Evolutionary conservation across 2,888 invertebrate genomes (phyloP), one percentile per base, ranked within the genome.

Genomic region (Rhorus exstirpatorius): DNA sequence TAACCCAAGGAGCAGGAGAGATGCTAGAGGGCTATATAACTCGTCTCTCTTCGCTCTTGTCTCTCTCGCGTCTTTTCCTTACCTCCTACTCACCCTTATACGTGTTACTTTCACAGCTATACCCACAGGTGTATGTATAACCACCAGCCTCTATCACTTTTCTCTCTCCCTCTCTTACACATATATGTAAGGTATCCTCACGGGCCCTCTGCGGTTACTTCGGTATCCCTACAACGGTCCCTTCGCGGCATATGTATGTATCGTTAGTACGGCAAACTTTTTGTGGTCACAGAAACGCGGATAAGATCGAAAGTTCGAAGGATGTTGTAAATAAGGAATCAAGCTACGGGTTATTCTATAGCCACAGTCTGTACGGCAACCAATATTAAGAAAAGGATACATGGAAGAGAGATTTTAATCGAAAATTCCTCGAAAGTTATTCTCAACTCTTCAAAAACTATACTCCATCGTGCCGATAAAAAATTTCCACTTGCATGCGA

Each of bases 1-100:
- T 87, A 87, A 86, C 86, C 86, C 82, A 63, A 83, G 81, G 77
- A 81, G 81, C 63, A 49, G 46, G 67, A 61, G 80, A 74, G 72
- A 31, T 67, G 49, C 38, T 63, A 1, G 70, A 60, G 49, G 51
- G 67, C 49, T 60, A 44, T 55, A 35, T 38, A 41, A 35, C 21
- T 35, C 35, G 26, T 49, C 63, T 70, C 79, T 61, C 70, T 67
- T 68, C 46, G 17, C 70, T 63, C 61, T 35, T 65, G 19, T 35
- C 35, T 60, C 65, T 60, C 44, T 55, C 51, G 19, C 58, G 8
- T 17, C 58, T 58, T 35, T 49, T 67, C 44, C 55, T 63, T 65
- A 35, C 51, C 44, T 63, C 35, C 67, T 21, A 46, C 49, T 46
- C 31, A n/a, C 79, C 31, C 58, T 53, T 38, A n/a, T n/a, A 41